A percentile compares a stretch with the other conserved stretches of the same genome.
Conservation (phyloP, 2,113 vertebrate species). For the Fukomys damarensis region DNA sequence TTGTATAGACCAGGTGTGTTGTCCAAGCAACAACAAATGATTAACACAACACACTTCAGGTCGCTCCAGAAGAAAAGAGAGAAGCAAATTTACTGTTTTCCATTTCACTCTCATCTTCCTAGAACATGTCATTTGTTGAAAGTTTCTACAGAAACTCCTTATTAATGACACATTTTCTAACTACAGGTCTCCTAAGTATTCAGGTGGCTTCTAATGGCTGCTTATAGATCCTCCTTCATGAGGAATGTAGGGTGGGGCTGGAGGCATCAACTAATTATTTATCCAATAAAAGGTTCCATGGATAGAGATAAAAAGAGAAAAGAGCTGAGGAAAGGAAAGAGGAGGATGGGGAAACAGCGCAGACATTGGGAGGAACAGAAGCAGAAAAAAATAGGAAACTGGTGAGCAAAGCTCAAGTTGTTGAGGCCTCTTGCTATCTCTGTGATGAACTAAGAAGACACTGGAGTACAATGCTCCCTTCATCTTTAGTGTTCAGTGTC, state of each 20-base stretch:
- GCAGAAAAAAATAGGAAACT: neutral
- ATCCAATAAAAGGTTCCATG: neutral
- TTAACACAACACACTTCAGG: neutral
- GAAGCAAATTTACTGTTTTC: neutral
- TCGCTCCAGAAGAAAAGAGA: neutral
- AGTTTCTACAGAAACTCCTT: neutral
- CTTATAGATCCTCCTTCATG: neutral
- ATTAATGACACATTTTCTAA: conserved; percentile 4
- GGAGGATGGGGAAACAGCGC: neutral
- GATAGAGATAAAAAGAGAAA: neutral
- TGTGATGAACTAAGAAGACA: neutral
- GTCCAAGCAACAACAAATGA: neutral
- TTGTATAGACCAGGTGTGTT: neutral
- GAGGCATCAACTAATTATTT: neutral
- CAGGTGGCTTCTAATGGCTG: neutral
- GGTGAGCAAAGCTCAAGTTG: neutral
- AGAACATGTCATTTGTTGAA: neutral
- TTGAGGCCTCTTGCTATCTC: neutral
- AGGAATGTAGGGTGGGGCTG: neutral
- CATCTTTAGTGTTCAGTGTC: neutral
- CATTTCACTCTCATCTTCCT: conserved; percentile 3
- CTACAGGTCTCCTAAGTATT: neutral
- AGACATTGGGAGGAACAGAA: neutral
- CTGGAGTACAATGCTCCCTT: neutral
- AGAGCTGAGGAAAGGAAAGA: neutral